Conservation (phyloP, 2,888 invertebrate genomes). For the Escarpia spicata region DNA sequence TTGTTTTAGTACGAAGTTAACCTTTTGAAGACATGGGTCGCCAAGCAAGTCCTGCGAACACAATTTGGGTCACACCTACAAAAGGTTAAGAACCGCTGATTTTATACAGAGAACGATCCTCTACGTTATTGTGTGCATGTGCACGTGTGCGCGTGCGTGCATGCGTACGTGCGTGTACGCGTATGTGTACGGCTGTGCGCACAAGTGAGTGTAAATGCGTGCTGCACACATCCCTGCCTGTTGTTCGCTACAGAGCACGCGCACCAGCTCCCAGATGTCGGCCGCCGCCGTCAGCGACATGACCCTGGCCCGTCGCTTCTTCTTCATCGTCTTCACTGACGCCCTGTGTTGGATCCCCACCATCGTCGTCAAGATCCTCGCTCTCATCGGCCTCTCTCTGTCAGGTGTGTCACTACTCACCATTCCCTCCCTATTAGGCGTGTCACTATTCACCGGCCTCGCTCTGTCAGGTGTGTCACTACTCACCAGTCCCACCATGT, state of each 20-base stretch:
- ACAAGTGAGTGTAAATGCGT: neutral
- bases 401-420: slow-evolving; percentile 66
- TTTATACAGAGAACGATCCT: too few species aligned
- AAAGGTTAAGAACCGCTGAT: too few species aligned
- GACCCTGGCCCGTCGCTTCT: slow-evolving; percentile 76
- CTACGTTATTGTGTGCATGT: neutral
- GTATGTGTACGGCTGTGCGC: neutral
- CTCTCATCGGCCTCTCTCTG: slow-evolving; percentile 70
- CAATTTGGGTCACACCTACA: too few species aligned
- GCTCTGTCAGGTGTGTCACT: slow-evolving; percentile 69
- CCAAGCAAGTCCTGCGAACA: too few species aligned
- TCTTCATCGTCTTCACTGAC: slow-evolving; percentile 78
- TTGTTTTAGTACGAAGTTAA: too few species aligned
- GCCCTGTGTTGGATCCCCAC: slow-evolving; percentile 79
- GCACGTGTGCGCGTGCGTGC: neutral
- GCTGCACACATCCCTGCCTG: neutral
- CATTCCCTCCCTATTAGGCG: too few species aligned
- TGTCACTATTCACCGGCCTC: slow-evolving; percentile 64
- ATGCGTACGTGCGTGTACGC: neutral
- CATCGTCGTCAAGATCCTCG: slow-evolving; percentile 73
- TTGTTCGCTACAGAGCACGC: slow-evolving; percentile 61
- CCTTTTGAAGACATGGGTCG: too few species aligned
- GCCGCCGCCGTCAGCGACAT: slow-evolving; percentile 20
- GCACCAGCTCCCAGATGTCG: neutral
- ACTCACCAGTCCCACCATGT: neutral